Percentiles rank a stretch among this genome's conserved stretches.
Conservation (phyloP, 2,113 vertebrate species). For the Psettodes erumei region DNA sequence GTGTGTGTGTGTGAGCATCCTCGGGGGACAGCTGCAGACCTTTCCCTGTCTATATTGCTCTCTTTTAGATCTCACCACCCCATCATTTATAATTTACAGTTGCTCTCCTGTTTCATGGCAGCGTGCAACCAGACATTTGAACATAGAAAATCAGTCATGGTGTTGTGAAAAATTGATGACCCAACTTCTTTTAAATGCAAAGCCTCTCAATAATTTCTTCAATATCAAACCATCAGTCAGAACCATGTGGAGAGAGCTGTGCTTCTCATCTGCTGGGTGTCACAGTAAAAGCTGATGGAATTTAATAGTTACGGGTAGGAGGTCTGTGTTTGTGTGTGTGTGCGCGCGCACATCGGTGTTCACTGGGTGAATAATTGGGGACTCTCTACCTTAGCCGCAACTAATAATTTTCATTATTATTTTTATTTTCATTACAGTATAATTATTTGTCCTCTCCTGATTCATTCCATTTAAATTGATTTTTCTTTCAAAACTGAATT, state of each 20-base stretch:
- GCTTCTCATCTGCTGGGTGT: constrained; percentile 40
- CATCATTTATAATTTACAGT: constrained; percentile 78
- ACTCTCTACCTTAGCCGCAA: background rate
- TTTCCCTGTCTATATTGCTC: constrained; percentile 24
- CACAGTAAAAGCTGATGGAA: constrained; percentile 34
- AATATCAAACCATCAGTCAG: constrained; percentile 47
- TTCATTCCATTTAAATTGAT: constrained; percentile 4
- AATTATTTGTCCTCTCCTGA: background rate
- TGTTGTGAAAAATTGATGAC: constrained; percentile 76
- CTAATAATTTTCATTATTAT: too few relatives aligned
- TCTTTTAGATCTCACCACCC: constrained; percentile 56
- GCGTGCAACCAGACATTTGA: constrained; percentile 62
- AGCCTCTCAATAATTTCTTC: constrained; percentile 60
- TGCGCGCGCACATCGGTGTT: background rate
- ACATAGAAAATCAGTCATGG: constrained; percentile 70
- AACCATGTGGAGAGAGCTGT: constrained; percentile 13
- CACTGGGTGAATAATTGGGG: background rate
- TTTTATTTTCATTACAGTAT: background rate
- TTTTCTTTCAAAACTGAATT: too few relatives aligned
- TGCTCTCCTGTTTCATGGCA: constrained; percentile 76
- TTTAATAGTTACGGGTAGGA: constrained; percentile 46
- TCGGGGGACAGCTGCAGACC: constrained; percentile 31
- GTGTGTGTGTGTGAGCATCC: constrained; percentile 19
- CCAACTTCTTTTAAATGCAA: constrained; percentile 73
- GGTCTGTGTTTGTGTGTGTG: constrained; percentile 13